Base-by-base conservation (phyloP, 2,113 vertebrate species). In the Falcunculus frontatus region DNA sequence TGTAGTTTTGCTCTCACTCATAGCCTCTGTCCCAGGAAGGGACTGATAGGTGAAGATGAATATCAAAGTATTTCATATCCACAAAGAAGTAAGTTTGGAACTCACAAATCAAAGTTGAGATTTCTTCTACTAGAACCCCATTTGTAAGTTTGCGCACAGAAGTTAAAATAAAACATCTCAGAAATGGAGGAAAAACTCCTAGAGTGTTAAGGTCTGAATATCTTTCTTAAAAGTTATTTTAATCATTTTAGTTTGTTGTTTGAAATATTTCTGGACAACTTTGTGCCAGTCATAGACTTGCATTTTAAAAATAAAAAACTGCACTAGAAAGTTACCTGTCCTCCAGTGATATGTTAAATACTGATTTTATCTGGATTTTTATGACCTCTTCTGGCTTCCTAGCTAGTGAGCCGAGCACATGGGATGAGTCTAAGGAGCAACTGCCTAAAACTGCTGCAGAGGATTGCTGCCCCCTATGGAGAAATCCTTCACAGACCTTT, bases 381-480 rank as follows among this genome's bases (percentile, higher is more conserved):
- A 85, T 79, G 81, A 65, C 19, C 33, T 81, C 25, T 41, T 64
- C 65, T 65, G 46, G 63, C 42, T 69, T 87, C 46, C 67, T 50
- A 76, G 30, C 13, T 56, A 16, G 16, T 70, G 23, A 77, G 75
- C 30, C 47, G 67, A 86, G 52, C 39, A 84, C 22, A 80, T 10
- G 33, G 46, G 23, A 72, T 32, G 5, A 65, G 25, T 27, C 44
- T 23, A n/a, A 76, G 17, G 33, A 96, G 33, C 37, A 47, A 76
- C 41, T 15, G 55, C 8, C 57, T 37, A 23, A 35, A 47, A 82
- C 23, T 67, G 67, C 44, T 26, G 55, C 93, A 91, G 93, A 74
- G 37, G 47, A 81, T 68, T 95, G 93, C 95, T 96, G 96, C 94
- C 94, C 95, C 91, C 96, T 95, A 89, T 35, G 65, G 95, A 95